Conservation (phyloP, 2,797 vertebrate species). For the Lerista edwardsae region DNA sequence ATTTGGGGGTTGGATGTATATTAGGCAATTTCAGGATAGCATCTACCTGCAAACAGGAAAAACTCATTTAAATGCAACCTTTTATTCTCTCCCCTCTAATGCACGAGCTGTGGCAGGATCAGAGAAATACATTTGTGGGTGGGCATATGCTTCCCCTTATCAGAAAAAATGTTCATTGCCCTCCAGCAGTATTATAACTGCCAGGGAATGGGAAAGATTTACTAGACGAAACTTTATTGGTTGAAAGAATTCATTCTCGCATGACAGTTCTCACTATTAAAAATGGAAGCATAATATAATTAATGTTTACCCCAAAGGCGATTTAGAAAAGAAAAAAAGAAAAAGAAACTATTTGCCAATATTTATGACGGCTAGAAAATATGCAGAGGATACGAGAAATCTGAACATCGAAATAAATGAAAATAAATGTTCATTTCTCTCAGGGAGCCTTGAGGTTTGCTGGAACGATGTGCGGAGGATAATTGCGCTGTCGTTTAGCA, state of each 20-base stretch:
- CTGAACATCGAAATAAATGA: constrained; percentile 52
- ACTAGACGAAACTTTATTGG: constrained; percentile 60
- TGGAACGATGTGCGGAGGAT: constrained; percentile 34
- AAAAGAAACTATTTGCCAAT: constrained; percentile 37
- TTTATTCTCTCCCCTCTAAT: constrained; percentile 5
- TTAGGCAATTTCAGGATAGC: not conserved
- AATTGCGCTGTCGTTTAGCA: constrained; percentile 65
- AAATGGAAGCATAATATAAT: constrained; percentile 67
- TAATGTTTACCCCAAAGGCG: constrained; percentile 69
- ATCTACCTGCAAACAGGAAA: constrained; percentile 44
- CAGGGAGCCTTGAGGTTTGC: constrained; percentile 55
- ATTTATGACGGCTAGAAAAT: constrained; percentile 50
- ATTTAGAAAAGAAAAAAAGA: not conserved
- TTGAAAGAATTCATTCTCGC: constrained; percentile 47
- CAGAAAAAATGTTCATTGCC: constrained; percentile 67
- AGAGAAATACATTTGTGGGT: constrained; percentile 49
- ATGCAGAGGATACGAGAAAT: constrained; percentile 53
- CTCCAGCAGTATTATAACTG: constrained; percentile 61
- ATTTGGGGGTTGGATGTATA: not conserved
- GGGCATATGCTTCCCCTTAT: constrained; percentile 59
- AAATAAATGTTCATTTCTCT: constrained; percentile 59
- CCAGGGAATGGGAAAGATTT: constrained; percentile 63
- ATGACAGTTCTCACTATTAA: constrained; percentile 54
- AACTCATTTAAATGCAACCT: constrained; percentile 56
- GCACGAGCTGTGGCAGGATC: constrained; percentile 20